phyloP scores from a whole-genome alignment of 2,113 vertebrate species.

The Platichthys flesus region DNA sequence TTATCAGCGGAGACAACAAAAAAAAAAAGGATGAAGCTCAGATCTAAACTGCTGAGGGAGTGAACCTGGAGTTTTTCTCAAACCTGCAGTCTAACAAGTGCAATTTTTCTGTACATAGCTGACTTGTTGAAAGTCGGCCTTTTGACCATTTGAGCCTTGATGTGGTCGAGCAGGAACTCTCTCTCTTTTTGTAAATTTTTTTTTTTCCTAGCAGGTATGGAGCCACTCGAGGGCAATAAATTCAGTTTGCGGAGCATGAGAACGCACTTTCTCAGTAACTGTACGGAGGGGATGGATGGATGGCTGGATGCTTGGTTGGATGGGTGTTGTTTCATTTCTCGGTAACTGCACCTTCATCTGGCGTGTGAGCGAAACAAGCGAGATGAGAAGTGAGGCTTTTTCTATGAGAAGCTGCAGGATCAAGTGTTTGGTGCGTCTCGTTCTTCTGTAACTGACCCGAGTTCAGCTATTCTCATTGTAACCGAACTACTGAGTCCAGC shows the following conservation, averaged over 20 bases:
- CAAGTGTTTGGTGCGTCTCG: constrained; percentile 16
- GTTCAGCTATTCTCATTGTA: constrained; percentile 41
- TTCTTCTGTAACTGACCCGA: constrained; percentile 4
- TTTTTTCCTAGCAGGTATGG: constrained; percentile 38
- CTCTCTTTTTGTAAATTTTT: constrained; percentile 54
- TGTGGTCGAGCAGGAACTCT: constrained; percentile 23
- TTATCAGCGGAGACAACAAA: background rate
- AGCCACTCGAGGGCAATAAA: constrained; percentile 57
- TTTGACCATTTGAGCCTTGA: constrained; percentile 59
- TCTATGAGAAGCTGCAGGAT: constrained; percentile 24
- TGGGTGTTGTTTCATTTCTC: background rate
- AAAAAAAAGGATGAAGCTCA: background rate
- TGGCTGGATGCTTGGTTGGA: too few relatives aligned
- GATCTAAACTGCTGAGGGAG: constrained; percentile 8
- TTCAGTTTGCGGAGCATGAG: constrained; percentile 3
- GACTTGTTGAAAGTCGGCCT: constrained; percentile 39
- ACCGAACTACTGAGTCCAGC: constrained; percentile 81
- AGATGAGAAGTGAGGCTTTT: constrained; percentile 29
- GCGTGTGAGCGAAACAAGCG: constrained; percentile 23
- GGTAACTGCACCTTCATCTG: constrained; percentile 24
- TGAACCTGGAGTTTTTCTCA: constrained; percentile 13
- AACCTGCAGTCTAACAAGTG: constrained; percentile 73
- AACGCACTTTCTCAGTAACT: constrained; percentile 32
- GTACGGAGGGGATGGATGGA: background rate
- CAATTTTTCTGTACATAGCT: constrained; percentile 73